These are phyloP conservation scores for Chiloscyllium punctatum DNA, from an alignment of 2,797 vertebrate species.

Conservation along the genomic window DNA sequence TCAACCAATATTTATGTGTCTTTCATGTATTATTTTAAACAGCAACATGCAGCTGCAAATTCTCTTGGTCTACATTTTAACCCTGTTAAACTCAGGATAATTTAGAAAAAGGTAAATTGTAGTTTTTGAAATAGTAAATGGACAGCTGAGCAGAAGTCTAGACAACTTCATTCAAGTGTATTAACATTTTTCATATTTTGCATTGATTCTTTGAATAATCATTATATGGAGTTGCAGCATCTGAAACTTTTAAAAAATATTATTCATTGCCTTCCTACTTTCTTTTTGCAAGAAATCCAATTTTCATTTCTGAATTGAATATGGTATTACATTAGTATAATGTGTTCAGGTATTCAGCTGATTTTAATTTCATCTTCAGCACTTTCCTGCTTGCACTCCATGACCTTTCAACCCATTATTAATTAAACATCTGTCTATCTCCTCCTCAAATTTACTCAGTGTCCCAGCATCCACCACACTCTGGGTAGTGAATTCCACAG, in stretches of 20 bases:
- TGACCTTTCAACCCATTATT: no score
- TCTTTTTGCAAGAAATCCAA: background rate
- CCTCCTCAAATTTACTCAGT: no score
- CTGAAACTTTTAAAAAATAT: background rate
- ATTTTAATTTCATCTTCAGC: no score
- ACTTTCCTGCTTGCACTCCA: no score
- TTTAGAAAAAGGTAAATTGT: background rate
- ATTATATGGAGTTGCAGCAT: background rate
- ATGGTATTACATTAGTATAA: background rate
- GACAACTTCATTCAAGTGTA: background rate
- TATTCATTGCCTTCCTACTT: background rate
- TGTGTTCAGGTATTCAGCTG: no score
- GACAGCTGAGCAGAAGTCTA: background rate
- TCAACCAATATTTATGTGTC: background rate
- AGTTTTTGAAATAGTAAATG: background rate
- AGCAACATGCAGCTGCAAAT: background rate
- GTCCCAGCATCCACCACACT: no score
- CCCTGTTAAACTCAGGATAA: no score
- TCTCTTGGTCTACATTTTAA: background rate
- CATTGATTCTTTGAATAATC: background rate
- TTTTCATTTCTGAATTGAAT: background rate
- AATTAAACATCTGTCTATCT: no score
- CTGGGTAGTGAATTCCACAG: no score
- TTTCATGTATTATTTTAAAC: background rate
- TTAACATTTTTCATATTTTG: background rate